Conservation (phyloP, 2,797 vertebrate species). For the Calcarius lapponicus region DNA sequence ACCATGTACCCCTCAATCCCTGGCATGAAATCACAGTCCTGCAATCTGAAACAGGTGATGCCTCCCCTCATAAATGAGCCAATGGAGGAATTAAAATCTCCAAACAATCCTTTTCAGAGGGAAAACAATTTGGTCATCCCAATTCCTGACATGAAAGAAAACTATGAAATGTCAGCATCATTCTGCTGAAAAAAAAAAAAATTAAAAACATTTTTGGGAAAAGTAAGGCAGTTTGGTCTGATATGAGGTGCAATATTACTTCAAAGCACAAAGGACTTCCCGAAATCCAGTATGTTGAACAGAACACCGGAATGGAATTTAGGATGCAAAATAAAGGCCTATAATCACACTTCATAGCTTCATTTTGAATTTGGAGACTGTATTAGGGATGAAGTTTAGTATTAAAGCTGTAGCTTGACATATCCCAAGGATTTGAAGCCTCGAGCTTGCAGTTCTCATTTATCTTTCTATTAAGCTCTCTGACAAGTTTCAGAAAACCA, state of each 20-base stretch:
- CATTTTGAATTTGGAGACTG: neutral
- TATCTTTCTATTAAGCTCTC: conserved; percentile 19
- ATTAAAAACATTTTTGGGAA: neutral
- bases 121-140: neutral
- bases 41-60: neutral
- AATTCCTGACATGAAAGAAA: neutral
- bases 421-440: neutral
- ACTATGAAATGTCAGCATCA: neutral
- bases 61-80: neutral
- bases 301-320: neutral
- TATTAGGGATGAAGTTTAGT: neutral
- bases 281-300: neutral
- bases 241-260: neutral
- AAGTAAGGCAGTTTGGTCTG: neutral
- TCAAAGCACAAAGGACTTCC: neutral
- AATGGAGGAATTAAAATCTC: neutral
- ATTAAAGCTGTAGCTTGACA: neutral
- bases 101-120: neutral
- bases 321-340: neutral
- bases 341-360: neutral
- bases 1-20: accelerated
- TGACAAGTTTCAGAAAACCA: conserved; percentile 22
- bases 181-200: neutral
- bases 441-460: neutral
- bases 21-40: neutral